Conservation (phyloP, 2,797 vertebrate species). For the Arvicola amphibius region DNA sequence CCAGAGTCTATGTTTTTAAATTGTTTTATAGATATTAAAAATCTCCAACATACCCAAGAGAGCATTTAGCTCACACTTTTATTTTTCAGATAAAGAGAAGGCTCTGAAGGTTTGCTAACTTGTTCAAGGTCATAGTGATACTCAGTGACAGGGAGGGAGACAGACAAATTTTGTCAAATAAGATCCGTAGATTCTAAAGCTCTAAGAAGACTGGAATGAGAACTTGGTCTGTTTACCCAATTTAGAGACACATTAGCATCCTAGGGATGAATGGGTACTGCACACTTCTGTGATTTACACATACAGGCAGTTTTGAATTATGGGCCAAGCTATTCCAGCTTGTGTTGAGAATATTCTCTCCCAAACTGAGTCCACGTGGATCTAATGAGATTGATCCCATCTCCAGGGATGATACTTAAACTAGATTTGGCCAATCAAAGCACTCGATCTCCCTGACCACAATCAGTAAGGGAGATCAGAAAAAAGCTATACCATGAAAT, state of each 20-base stretch:
- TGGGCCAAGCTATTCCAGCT: background rate
- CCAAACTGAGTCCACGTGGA: background rate
- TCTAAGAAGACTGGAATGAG: background rate
- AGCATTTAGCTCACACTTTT: constrained; percentile 13
- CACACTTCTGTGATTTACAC: background rate
- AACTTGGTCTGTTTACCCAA: background rate
- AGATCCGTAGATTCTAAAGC: constrained; percentile 15
- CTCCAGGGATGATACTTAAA: background rate
- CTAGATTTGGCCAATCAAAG: background rate
- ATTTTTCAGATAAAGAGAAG: constrained; percentile 22
- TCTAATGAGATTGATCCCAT: background rate
- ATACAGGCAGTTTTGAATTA: background rate
- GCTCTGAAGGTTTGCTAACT: background rate
- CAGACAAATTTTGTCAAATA: background rate
- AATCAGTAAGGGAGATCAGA: background rate
- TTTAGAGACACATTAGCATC: background rate
- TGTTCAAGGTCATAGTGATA: background rate
- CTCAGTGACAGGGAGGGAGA: background rate
- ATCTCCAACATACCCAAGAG: background rate
- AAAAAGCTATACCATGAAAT: background rate
- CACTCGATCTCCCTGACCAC: background rate
- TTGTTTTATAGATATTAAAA: background rate
- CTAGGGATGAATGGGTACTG: background rate
- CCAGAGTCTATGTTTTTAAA: background rate
- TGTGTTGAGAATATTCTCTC: background rate